Percentiles rank a stretch among this genome's conserved stretches.
Evolutionary conservation across 2,113 vertebrate species (phyloP).

Genomic region (Callionymus lyra): DNA sequence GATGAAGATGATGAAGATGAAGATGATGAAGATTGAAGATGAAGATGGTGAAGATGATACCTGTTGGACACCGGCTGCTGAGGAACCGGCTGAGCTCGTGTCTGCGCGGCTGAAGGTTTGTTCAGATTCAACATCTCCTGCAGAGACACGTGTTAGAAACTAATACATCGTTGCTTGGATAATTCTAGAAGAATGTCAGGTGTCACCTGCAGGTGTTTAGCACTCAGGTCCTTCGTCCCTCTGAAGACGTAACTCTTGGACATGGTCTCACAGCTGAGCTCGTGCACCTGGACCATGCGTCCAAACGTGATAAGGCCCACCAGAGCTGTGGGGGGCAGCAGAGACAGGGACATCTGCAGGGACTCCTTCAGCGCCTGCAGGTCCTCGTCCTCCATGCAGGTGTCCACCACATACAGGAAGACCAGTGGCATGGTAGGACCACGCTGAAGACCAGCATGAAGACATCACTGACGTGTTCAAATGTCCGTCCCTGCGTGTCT

Average conservation of each 20-base stretch:
- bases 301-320: constrained; percentile 97
- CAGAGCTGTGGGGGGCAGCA: constrained; percentile 86
- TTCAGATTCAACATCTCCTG: constrained; percentile 93
- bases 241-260: constrained; percentile 97
- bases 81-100: constrained; percentile 74
- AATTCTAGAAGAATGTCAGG: too few species aligned
- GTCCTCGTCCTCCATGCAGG: constrained; percentile 98
- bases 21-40: too few species aligned
- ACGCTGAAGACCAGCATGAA: constrained; percentile 23
- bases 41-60: constrained; percentile 58
- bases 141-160: not conserved
- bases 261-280: constrained; percentile 94
- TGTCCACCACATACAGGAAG: constrained; percentile 97
- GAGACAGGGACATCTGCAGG: constrained; percentile 94
- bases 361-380: constrained; percentile 95
- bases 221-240: constrained; percentile 89
- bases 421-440: constrained; percentile 96
- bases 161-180: too few species aligned
- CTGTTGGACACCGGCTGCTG: constrained; percentile 87
- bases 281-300: constrained; percentile 96
- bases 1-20: too few species aligned
- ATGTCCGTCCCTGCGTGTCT: not conserved
- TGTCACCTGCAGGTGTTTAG: constrained; percentile 93
- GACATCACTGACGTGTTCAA: not conserved
- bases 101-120: constrained; percentile 79